These are phyloP conservation scores for Hapalemur alaotrensis DNA, from an alignment of 2,797 vertebrate species.

Conservation along the genomic window DNA sequence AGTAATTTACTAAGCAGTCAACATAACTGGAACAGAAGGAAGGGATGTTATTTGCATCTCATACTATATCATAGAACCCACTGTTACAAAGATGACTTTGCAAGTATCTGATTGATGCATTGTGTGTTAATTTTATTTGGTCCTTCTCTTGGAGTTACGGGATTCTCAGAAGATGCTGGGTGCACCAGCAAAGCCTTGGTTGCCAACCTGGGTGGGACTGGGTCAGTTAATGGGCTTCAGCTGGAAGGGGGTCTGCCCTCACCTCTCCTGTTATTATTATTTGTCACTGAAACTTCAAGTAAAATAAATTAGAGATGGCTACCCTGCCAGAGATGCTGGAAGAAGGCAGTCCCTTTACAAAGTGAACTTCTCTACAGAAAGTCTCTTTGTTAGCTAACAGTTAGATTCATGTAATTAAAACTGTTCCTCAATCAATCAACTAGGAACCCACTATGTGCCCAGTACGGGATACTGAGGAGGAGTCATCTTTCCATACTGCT, in stretches of 20 bases:
- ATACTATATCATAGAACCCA: background rate
- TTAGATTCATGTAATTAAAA: background rate
- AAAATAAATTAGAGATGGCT: background rate
- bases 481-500: background rate
- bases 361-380: background rate
- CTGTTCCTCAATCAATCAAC: background rate
- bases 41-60: background rate
- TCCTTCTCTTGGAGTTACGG: background rate
- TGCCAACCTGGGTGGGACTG: background rate
- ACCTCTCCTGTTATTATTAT: background rate
- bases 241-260: background rate
- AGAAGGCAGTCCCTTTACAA: background rate
- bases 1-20: background rate
- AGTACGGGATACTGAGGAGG: background rate
- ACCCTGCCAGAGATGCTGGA: background rate
- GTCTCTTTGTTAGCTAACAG: background rate
- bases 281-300: background rate
- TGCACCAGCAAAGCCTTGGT: background rate
- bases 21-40: background rate
- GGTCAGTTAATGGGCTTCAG: background rate
- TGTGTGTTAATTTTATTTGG: background rate
- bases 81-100: background rate
- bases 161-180: background rate
- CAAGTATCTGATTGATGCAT: background rate
- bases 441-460: background rate